These are phyloP conservation scores for Galerucella nymphaeae DNA, from an alignment of 2,888 invertebrate species.

Conservation along the genomic window DNA sequence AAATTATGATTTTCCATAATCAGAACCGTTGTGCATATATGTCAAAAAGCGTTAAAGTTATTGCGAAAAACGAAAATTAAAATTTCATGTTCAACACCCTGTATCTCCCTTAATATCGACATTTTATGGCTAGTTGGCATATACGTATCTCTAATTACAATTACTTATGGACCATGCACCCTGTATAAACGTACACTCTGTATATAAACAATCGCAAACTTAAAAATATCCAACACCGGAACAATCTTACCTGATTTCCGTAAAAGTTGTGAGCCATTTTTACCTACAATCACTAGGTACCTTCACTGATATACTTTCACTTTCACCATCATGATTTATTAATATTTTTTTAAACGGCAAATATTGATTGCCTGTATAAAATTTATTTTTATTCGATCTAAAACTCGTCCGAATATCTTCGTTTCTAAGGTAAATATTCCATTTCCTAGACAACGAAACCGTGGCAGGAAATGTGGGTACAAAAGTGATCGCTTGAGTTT, in stretches of 20 bases:
- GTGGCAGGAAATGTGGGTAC: slow-evolving; percentile 20
- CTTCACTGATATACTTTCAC: slow-evolving; percentile 23
- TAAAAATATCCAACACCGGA: slow-evolving; percentile 4
- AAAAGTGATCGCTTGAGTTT: not conserved
- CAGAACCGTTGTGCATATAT: too few species aligned
- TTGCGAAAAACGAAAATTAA: too few species aligned
- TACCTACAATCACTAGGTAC: slow-evolving; percentile 4
- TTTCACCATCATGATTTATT: slow-evolving; percentile 25
- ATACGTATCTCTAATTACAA: too few species aligned
- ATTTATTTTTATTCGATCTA: slow-evolving; percentile 17
- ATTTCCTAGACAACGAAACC: slow-evolving; percentile 44
- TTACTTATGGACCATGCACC: too few species aligned
- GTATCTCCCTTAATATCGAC: too few species aligned
- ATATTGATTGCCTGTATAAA: slow-evolving; percentile 30
- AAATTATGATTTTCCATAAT: too few species aligned
- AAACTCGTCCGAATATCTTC: slow-evolving; percentile 21
- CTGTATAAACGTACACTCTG: not conserved
- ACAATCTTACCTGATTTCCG: slow-evolving; percentile 48
- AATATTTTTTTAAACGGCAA: slow-evolving; percentile 9
- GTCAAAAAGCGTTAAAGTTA: too few species aligned
- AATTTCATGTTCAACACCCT: too few species aligned
- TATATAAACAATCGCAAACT: not conserved
- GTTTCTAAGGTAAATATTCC: slow-evolving; percentile 47
- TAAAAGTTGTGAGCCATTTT: slow-evolving; percentile 47
- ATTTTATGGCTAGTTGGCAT: too few species aligned